Evolutionary conservation across 1,140 invertebrate species (phyloP).

Genomic region (Hestina assimilis): DNA sequence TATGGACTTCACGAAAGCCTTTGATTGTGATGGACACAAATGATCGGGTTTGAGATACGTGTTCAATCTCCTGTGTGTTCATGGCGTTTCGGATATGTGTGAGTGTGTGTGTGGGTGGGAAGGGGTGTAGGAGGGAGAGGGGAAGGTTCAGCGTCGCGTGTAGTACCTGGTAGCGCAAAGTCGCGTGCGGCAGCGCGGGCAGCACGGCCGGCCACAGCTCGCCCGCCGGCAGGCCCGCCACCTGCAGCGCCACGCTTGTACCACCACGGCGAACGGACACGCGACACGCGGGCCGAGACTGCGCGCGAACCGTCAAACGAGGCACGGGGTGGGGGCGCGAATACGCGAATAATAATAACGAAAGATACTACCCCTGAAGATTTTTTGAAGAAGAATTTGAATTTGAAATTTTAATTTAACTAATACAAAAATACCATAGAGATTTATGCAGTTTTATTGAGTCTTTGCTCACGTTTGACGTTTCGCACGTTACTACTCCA

Average conservation of each 20-base stretch:
- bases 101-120: neutral
- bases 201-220: slow-evolving; percentile 63
- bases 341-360: no score
- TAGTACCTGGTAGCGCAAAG: slow-evolving; percentile 62
- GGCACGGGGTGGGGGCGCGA: neutral
- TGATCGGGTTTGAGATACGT: no score
- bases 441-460: no score
- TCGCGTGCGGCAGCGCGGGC: slow-evolving; percentile 55
- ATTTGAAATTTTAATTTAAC: no score
- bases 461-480: slow-evolving; percentile 3
- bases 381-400: no score
- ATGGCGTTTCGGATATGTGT: neutral
- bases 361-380: no score
- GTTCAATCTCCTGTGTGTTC: neutral
- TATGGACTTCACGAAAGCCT: no score
- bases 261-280: slow-evolving; percentile 19
- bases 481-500: neutral
- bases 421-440: no score
- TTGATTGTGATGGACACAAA: no score
- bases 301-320: neutral
- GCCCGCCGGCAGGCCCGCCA: slow-evolving; percentile 44
- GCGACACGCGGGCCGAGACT: slow-evolving; percentile 4
- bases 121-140: neutral
- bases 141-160: slow-evolving; percentile 9
- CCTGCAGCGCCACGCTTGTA: slow-evolving; percentile 31